Evolutionary conservation across 2,888 invertebrate species (phyloP).

Genomic region (Folsomia manolachei): DNA sequence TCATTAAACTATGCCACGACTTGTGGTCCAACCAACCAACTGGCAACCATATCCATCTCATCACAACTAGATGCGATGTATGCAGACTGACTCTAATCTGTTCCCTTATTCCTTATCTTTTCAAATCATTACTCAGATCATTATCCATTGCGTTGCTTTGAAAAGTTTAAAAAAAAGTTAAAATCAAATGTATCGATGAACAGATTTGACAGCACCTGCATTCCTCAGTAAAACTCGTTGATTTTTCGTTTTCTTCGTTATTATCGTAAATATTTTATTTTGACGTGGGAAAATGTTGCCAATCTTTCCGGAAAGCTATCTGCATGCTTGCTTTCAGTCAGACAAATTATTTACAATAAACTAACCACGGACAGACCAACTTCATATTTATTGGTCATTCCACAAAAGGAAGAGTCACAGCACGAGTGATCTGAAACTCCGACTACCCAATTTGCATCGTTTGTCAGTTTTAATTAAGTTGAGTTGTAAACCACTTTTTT

Average conservation of each 20-base stretch:
- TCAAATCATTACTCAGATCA: slow-evolving; percentile 23
- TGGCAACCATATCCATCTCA: slow-evolving; percentile 20
- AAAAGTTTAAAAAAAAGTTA: not conserved
- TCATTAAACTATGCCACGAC: slow-evolving; percentile 49
- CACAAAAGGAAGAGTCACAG: slow-evolving; percentile 18
- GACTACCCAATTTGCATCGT: not conserved
- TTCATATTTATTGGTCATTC: slow-evolving; percentile 30
- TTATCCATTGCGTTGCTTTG: slow-evolving; percentile 23
- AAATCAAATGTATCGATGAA: not conserved
- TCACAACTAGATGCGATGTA: no score
- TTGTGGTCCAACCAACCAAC: no score
- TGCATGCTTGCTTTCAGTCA: no score
- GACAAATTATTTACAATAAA: slow-evolving; percentile 42
- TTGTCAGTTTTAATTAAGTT: not conserved
- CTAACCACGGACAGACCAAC: slow-evolving; percentile 14
- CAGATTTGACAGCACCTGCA: not conserved
- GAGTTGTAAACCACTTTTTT: not conserved
- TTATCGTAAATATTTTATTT: slow-evolving; percentile 47
- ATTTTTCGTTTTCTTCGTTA: no score
- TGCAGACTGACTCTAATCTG: slow-evolving; percentile 11
- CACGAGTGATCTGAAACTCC: slow-evolving; percentile 1
- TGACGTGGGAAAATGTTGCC: slow-evolving; percentile 50
- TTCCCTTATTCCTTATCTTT: slow-evolving; percentile 24
- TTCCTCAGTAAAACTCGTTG: not conserved
- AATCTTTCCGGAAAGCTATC: slow-evolving; percentile 31